Evolutionary conservation across 2,113 vertebrate genomes (phyloP), one percentile per base, ranked within the genome.

Genomic region (Colius striatus): DNA sequence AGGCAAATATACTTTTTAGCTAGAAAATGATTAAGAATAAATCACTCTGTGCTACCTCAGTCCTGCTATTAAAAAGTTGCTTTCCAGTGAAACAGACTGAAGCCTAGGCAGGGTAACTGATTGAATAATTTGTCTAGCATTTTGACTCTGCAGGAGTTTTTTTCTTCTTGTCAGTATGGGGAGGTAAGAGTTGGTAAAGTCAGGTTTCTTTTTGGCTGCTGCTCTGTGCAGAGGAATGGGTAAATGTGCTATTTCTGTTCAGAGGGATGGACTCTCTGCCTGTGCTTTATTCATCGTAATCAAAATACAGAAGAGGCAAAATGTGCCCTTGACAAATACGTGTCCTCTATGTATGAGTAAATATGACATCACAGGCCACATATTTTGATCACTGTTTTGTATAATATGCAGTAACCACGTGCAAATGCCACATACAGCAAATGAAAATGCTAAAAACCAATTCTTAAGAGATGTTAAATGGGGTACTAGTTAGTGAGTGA

Each of bases 271-370:
- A 51, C 61, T 79, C 48, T 78, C 78, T 45, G 55, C 73, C 23
- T 81, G 2, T 67, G 36, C n/a, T 17, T 86, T 83, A 51, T 72
- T 68, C 7, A 7, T 88, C 76, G 55, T 84, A 77, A 84, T 94
- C 91, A 96, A 92, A 94, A 79, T 81, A 73, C 51, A 19, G 6
- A 61, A 94, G 90, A 92, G 93, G 95, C 95, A 88, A 94, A 86
- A 70, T 8, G 21, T 63, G 48, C 41, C 54, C n/a, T 71, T 67
- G 16, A 58, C 47, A 26, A 29, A 83, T 53, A 36, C 53, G 20
- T 0, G 5, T 36, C 2, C 21, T 91, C 38, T 36, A 3, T 84
- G 22, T 53, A 23, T 78, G 60, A 84, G 76, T 84, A 86, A 63
- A 90, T 74, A 23, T 2, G 38, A 38, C 67, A 94, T 34, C 63